Evolutionary conservation across 2,888 invertebrate species (phyloP).

Genomic region (Tachina lurida): DNA sequence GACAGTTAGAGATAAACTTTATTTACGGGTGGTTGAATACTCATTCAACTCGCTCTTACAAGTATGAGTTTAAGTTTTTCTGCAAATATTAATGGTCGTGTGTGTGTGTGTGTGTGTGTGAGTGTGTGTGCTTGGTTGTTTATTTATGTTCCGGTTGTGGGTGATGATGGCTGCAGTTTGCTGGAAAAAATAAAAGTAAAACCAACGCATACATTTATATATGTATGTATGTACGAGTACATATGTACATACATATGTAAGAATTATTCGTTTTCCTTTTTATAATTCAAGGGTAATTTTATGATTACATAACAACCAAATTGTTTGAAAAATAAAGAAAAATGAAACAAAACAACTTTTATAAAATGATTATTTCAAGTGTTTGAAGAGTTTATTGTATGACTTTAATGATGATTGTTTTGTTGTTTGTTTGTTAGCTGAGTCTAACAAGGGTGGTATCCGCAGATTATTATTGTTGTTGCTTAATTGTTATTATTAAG

Average conservation of each 20-base stretch:
- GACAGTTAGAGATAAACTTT: conserved; percentile 69
- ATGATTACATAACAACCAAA: conserved; percentile 58
- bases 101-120: background rate
- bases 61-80: conserved; percentile 14
- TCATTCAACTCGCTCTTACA: conserved; percentile 40
- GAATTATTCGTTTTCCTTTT: conserved; percentile 33
- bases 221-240: too few species aligned
- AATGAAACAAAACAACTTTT: conserved; percentile 25
- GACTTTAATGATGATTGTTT: conserved; percentile 47
- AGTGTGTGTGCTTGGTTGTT: conserved; percentile 16
- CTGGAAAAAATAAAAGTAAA: conserved; percentile 12
- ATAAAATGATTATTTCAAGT: conserved; percentile 52
- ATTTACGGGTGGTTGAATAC: conserved; percentile 66
- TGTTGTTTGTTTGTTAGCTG: conserved; percentile 20
- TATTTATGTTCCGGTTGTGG: conserved; percentile 61
- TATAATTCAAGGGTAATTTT: conserved; percentile 69
- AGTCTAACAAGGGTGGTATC: background rate
- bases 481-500: conserved; percentile 59
- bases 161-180: conserved; percentile 58
- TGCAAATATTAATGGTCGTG: background rate
- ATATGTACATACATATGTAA: too few species aligned
- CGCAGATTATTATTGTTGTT: background rate
- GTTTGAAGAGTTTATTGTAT: conserved; percentile 43
- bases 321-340: conserved; percentile 3
- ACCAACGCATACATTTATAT: conserved; percentile 3